Percentiles rank a stretch among this genome's conserved stretches.
Conservation (phyloP, 2,888 invertebrate genomes). For the Ferdinandea cuprea region DNA sequence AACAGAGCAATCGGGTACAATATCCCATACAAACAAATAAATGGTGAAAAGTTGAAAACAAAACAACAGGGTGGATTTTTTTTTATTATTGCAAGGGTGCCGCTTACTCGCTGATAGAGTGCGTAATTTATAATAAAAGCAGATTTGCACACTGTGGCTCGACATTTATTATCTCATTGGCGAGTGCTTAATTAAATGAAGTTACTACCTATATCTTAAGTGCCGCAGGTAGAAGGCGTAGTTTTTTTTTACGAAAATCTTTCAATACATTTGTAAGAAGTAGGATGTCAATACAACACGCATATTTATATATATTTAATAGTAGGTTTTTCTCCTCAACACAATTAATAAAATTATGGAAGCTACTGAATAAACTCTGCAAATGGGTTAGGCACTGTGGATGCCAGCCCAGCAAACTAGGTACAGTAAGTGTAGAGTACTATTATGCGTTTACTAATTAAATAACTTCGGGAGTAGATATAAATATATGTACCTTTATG, state of each 20-base stretch:
- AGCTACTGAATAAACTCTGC: no score
- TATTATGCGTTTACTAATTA: no score
- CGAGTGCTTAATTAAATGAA: background rate
- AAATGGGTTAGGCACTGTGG: no score
- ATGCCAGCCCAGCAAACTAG: no score
- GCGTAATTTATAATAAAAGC: constrained; percentile 23
- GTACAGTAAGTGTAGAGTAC: no score
- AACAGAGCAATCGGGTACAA: constrained; percentile 67
- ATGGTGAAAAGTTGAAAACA: constrained; percentile 47
- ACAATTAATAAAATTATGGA: no score
- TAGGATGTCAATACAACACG: no score
- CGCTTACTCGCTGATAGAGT: background rate
- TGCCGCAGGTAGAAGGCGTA: background rate
- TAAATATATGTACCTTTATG: no score
- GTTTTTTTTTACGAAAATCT: no score
- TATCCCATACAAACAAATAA: constrained; percentile 62
- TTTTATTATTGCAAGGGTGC: constrained; percentile 22
- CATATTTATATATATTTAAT: no score
- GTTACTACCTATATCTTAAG: background rate
- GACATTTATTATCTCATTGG: constrained; percentile 34
- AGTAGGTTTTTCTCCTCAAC: no score
- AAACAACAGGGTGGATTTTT: constrained; percentile 23
- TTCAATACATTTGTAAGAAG: background rate
- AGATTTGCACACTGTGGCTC: constrained; percentile 22
- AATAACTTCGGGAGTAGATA: no score